Evolutionary conservation across 1,140 invertebrate genomes (phyloP), one percentile per base, ranked within the genome.

Genomic region (Micrasema minimum): DNA sequence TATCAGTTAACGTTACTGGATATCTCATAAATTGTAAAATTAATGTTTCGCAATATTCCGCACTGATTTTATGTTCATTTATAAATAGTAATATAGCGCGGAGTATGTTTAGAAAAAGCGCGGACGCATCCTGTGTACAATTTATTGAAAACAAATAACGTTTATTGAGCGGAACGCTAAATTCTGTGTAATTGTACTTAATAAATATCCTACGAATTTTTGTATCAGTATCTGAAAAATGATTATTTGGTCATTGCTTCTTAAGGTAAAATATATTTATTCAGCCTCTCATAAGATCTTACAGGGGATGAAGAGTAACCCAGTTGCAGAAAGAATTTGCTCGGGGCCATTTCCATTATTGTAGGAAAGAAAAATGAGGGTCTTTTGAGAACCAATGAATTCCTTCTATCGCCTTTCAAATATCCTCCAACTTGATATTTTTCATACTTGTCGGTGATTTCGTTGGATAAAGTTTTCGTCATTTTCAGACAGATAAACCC

Each of bases 361-460:
- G 35, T 41, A 18, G 35, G 37, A 59, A 59, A 59, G 55, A 59
- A 59, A 59, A 59, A 20, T 43, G 14, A 16, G 37, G 37, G 37
- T 59, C 55, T 14, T 59, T 59, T 59, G 14, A 23, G 35, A 20
- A 59, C 35, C 55, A 41, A 59, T 43, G 55, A n/a, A 59, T 59
- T 59, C 55, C 55, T 59, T 38, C 55, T 41, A 59, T 59, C 38
- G 55, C 55, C 55, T 59, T 59, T 59, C 11, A 59, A 59, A 59
- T 59, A 41, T 59, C 55, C 38, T 10, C n/a, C 16, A 59, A 59
- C 16, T 31, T 59, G 20, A 38, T 59, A 59, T 59, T 59, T 38
- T 59, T 59, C 55, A 38, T 59, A 59, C 35, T 59, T n/a, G 37
- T 11, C 55, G 7, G 26, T n/a, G 26, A 31, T 31, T 31, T 31